Percentiles rank a stretch among this genome's conserved stretches.
Evolutionary conservation across 2,888 invertebrate species (phyloP).

Genomic region (Oxystoma pomonae): DNA sequence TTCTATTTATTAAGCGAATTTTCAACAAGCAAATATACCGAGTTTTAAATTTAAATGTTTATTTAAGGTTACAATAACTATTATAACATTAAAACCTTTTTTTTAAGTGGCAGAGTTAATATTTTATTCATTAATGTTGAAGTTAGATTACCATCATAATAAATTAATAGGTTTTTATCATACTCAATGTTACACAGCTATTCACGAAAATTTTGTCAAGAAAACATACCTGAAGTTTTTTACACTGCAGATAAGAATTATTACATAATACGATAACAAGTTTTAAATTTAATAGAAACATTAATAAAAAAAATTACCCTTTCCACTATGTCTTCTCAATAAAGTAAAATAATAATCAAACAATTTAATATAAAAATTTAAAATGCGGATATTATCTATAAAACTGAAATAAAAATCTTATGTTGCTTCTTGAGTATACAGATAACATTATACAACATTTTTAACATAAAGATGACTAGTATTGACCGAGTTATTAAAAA

Average conservation of each 20-base stretch:
- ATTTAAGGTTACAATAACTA: slow-evolving; percentile 32
- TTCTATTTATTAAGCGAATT: slow-evolving; percentile 44
- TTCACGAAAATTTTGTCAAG: background rate
- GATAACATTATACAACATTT: slow-evolving; percentile 44
- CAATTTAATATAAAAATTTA: slow-evolving; percentile 28
- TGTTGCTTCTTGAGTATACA: slow-evolving; percentile 23
- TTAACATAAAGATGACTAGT: slow-evolving; percentile 49
- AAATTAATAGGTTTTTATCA: background rate
- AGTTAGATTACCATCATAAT: background rate
- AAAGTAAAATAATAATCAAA: slow-evolving; percentile 30
- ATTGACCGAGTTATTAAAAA: slow-evolving; percentile 41
- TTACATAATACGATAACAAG: background rate
- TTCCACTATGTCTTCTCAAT: slow-evolving; percentile 31
- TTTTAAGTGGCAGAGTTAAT: background rate
- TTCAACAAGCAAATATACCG: slow-evolving; percentile 41
- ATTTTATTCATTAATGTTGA: background rate
- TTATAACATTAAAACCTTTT: slow-evolving; percentile 15
- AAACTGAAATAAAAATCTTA: slow-evolving; percentile 31
- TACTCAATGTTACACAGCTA: background rate
- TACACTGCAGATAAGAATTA: background rate
- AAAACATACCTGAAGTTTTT: too few relatives aligned
- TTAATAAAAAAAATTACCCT: slow-evolving; percentile 32
- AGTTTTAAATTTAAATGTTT: slow-evolving; percentile 36
- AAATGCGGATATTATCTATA: slow-evolving; percentile 31
- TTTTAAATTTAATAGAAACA: background rate